Evolutionary conservation across 2,797 vertebrate genomes (phyloP), one percentile per base, ranked within the genome.

Genomic region (Kryptopterus vitreolus): DNA sequence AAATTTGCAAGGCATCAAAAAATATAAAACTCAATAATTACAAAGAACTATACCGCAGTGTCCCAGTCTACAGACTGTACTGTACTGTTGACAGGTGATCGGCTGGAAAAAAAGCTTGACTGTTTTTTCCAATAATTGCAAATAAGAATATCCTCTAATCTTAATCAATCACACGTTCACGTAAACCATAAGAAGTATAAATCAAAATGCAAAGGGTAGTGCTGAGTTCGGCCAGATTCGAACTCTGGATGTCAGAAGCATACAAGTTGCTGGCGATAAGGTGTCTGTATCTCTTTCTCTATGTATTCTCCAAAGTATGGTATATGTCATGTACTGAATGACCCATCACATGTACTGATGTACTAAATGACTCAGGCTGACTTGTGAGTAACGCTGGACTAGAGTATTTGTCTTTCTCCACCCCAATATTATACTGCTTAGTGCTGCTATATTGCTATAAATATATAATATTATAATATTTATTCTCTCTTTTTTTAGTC

Each of bases 381-480:
- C 48, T 33, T 31, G 50, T 65, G 59, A 59, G 48, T 66, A 59
- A 74, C 70, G 24, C 71, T 52, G 29, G 24, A 16, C 8, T 2
- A 57, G 43, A 65, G 16, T n/a, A 74, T 85, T 11, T 62, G 35
- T n/a, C 31, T 1, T 53, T 31, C 63, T 50, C 55, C 11, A 38
- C 53, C 24, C 50, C 52, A 57, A 24, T 69, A 48, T 16, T 22
- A 48, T 65, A 18, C 29, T 76, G 46, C 83, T 87, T 85, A 87
- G 78, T 82, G 80, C 87, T 88, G n/a, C n/a, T n/a, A n/a, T n/a
- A n/a, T n/a, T n/a, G n/a, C n/a, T n/a, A n/a, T n/a, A n/a, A n/a
- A n/a, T n/a, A n/a, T n/a, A n/a, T n/a, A n/a, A n/a, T n/a, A n/a
- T n/a, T n/a, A n/a, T n/a, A 4, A 12, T 11, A 13, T 61, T 9